Evolutionary conservation across 35 echinoderm and acorn worm species (phyloP), one percentile per base, ranked within the genome.

Genomic region (Chiridota heheva): DNA sequence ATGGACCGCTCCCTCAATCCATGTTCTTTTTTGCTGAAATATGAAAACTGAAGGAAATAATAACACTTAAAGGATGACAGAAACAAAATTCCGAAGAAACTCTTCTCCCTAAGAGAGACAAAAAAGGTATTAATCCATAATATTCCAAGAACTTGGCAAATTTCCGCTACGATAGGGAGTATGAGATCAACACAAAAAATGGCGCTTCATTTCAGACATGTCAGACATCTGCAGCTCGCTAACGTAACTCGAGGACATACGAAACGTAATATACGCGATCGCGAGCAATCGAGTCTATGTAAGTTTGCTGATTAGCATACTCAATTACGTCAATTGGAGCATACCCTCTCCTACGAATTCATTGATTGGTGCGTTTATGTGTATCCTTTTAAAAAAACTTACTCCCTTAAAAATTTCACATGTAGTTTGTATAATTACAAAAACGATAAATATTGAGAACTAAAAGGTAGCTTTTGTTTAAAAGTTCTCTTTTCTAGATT

Each of bases 231-330:
- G n/a, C n/a, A n/a, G n/a, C n/a, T n/a, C n/a, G n/a, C n/a, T n/a
- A n/a, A n/a, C n/a, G n/a, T n/a, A n/a, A n/a, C n/a, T n/a, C n/a
- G n/a, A n/a, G n/a, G n/a, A n/a, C n/a, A n/a, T n/a, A 51, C 22
- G 48, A 53, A 22, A 13, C 10, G 48, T 53, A 53, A 13, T 22
- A 53, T 60, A 78, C 58, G 75, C 36, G 25, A 37, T 42, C 25
- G 34, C 58, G 51, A 78, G 62, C 75, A 78, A 78, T 60, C 75
- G 25, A 62, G 17, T 58, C 22, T 34, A 78, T 22, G 53, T 58
- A 58, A 60, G 20, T 31, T 43, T 60, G n/a, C n/a, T n/a, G n/a
- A 78, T 78, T 78, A 78, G 75, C 75, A 78, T 78, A 78, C 62
- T 61, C 34, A 37, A 34, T 32, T 3, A 1, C 53, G n/a, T 78